These are phyloP conservation scores for Congeria kusceri DNA, from an alignment of 2,888 invertebrate species.

Conservation along the genomic window DNA sequence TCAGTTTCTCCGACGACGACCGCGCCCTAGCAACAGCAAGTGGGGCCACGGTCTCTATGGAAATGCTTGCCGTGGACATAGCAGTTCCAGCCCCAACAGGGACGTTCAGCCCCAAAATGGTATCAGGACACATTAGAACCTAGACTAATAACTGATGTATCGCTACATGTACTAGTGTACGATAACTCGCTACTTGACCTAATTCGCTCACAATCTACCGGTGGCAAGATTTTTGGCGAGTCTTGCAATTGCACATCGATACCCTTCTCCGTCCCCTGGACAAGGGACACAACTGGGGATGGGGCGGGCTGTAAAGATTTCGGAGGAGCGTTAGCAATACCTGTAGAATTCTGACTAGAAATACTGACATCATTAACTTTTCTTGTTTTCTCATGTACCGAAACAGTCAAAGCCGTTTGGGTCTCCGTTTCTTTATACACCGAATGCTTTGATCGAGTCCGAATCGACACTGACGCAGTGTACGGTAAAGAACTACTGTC, in stretches of 20 bases:
- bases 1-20: slow-evolving; percentile 76
- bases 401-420: slow-evolving; percentile 30
- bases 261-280: slow-evolving; percentile 59
- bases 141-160: slow-evolving; percentile 42
- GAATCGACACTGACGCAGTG: background rate
- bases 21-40: slow-evolving; percentile 21
- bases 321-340: slow-evolving; percentile 68
- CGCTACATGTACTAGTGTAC: slow-evolving; percentile 48
- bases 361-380: background rate
- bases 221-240: slow-evolving; percentile 76
- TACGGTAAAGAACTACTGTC: slow-evolving; percentile 65
- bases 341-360: slow-evolving; percentile 2
- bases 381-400: slow-evolving; percentile 16
- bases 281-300: slow-evolving; percentile 76
- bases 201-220: slow-evolving; percentile 66
- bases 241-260: slow-evolving; percentile 46
- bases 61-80: slow-evolving; percentile 52
- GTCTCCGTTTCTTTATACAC: slow-evolving; percentile 33
- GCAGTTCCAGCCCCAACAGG: slow-evolving; percentile 53
- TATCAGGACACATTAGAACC: slow-evolving; percentile 49
- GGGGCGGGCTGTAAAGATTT: slow-evolving; percentile 79
- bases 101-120: slow-evolving; percentile 55
- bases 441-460: slow-evolving; percentile 31
- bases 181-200: slow-evolving; percentile 65
- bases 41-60: slow-evolving; percentile 25